Conservation (phyloP, 2,888 invertebrate genomes). For the Athetis lepigone region DNA sequence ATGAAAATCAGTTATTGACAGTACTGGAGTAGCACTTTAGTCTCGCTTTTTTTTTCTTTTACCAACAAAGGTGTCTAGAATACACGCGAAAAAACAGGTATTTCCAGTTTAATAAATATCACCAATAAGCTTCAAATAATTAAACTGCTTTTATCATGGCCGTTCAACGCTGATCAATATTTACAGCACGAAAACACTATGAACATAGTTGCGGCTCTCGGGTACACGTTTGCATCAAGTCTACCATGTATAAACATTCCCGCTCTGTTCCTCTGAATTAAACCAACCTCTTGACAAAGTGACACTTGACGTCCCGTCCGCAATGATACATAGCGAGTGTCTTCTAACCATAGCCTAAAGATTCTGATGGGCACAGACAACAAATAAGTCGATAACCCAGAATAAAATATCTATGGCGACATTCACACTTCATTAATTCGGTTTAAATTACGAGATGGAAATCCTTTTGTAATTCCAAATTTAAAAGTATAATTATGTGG, state of each 20-base stretch:
- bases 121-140: too few relatives aligned
- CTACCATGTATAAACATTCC: neutral
- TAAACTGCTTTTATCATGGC: too few relatives aligned
- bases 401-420: slow-evolving; percentile 52
- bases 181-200: too few relatives aligned
- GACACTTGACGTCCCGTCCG: slow-evolving; percentile 59
- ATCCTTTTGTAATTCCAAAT: neutral
- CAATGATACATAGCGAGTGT: slow-evolving; percentile 68
- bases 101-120: too few relatives aligned
- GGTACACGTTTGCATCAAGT: too few relatives aligned
- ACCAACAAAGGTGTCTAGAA: too few relatives aligned
- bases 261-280: slow-evolving; percentile 37
- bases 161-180: too few relatives aligned
- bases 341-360: slow-evolving; percentile 42
- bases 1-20: too few relatives aligned
- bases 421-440: slow-evolving; percentile 29
- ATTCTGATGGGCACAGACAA: slow-evolving; percentile 44
- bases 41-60: too few relatives aligned
- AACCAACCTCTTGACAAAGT: slow-evolving; percentile 49
- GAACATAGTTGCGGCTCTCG: too few relatives aligned
- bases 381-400: slow-evolving; percentile 55
- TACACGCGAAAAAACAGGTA: too few relatives aligned
- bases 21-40: too few relatives aligned
- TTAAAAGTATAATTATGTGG: neutral
- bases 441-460: neutral